A percentile compares a stretch with the other conserved stretches of the same genome.
Conservation (phyloP, 2,113 vertebrate genomes). For the Sinocyclocheilus anshuiensis region DNA sequence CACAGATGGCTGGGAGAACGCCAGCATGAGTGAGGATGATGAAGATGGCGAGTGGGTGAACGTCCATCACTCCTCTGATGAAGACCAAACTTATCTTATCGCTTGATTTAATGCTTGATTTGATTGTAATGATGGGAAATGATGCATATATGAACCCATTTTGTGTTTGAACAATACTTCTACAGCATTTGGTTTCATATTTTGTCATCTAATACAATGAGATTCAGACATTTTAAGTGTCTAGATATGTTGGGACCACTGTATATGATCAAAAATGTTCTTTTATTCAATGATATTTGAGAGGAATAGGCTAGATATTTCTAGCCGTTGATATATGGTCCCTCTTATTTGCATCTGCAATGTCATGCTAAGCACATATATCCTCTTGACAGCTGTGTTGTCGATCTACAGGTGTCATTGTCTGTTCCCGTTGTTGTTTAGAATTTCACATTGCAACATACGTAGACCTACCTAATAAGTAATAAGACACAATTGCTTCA, state of each 20-base stretch:
- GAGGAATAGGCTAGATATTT: too few species aligned
- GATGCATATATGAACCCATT: neutral
- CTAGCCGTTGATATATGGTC: too few species aligned
- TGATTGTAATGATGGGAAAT: neutral
- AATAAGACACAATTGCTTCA: too few species aligned
- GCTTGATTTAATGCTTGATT: neutral
- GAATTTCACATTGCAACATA: too few species aligned
- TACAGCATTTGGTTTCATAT: neutral
- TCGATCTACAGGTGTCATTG: neutral
- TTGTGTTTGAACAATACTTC: neutral
- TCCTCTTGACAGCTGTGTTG: neutral
- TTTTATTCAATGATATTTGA: too few species aligned
- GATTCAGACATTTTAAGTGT: neutral
- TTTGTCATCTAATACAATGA: neutral
- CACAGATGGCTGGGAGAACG: slow-evolving; percentile 90
- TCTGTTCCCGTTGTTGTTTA: too few species aligned
- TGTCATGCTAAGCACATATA: too few species aligned
- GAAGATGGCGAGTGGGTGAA: slow-evolving; percentile 92
- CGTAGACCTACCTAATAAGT: too few species aligned
- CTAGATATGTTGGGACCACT: too few species aligned
- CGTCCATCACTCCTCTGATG: slow-evolving; percentile 90
- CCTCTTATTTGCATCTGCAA: too few species aligned
- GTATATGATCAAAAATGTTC: too few species aligned
- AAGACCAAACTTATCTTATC: slow-evolving; percentile 76
- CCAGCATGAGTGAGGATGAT: slow-evolving; percentile 83